Base-by-base conservation (phyloP, 2,113 vertebrate species). In the Chlorodrepanis virens region DNA sequence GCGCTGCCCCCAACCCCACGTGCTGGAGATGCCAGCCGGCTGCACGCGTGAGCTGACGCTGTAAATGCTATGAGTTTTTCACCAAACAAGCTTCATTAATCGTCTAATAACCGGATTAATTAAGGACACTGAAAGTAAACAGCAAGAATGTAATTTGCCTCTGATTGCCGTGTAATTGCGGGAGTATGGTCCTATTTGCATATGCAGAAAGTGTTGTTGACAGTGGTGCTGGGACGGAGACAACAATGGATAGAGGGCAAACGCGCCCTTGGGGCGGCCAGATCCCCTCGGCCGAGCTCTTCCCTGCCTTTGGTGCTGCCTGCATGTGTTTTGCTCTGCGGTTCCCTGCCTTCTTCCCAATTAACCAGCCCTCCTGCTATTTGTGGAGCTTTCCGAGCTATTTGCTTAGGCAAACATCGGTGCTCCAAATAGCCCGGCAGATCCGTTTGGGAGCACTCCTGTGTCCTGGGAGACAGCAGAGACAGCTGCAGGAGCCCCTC, bases 41-140 rank as follows among this genome's bases (percentile, higher is more conserved):
- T 27, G 59, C 33, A 5, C 44, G 59, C 40, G 54, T 71, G 49
- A 83, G 87, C 76, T 56, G 65, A 49, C 22, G 94, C 89, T 67
- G 86, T 37, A 98, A 97, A 97, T 91, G 96, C 96, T 93, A 97
- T 95, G 97, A 96, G 97, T 97, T 98, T 98, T 97, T 97, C 96
- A 96, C 97, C 97, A 97, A 98, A 98, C 96, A 98, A 97, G 97
- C 97, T 97, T 96, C 98, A 98, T 98, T 98, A 98, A 98, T 98
- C 70, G 95, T 97, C 97, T 98, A 98, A 98, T 98, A 98, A 98
- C 97, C 65, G 87, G 97, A 98, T 98, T 98, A 98, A 98, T 98
- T 98, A 98, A 98, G 97, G 97, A 98, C 83, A 94, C 70, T 90
- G 96, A 98, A 98, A 97, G 97, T 98, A 98, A 98, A 98, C 98